phyloP scores from a whole-genome alignment of 2,113 vertebrate species.

The Rhinogobius similis region DNA sequence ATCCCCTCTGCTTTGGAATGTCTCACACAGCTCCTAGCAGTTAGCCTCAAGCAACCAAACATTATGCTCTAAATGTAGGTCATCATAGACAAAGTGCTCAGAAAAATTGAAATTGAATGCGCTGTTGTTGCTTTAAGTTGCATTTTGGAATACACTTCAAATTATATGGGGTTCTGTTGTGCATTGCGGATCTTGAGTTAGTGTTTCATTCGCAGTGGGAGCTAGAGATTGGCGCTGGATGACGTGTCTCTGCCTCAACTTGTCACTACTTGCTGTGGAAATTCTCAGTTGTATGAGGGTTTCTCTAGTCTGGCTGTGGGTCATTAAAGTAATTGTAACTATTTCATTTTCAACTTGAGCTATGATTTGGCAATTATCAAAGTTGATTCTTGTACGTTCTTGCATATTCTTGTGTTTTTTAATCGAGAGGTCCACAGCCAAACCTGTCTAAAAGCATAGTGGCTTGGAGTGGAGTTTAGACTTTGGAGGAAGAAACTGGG shows the following conservation, averaged over 20 bases:
- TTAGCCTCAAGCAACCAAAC: slow-evolving; percentile 38
- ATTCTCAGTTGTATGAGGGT: slow-evolving; percentile 1
- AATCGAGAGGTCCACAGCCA: too few species aligned
- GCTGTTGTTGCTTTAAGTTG: neutral
- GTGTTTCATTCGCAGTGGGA: neutral
- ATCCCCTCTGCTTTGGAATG: slow-evolving; percentile 29
- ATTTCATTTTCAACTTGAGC: neutral
- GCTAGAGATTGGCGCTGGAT: neutral
- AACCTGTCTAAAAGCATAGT: too few species aligned
- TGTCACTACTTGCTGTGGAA: slow-evolving; percentile 20
- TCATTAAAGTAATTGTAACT: neutral
- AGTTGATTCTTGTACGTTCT: too few species aligned
- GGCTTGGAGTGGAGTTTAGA: too few species aligned
- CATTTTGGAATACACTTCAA: neutral
- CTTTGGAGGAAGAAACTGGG: too few species aligned
- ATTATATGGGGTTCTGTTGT: neutral
- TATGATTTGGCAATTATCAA: too few species aligned
- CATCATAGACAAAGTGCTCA: slow-evolving; percentile 21
- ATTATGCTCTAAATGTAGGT: slow-evolving; percentile 45
- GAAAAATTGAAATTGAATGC: neutral
- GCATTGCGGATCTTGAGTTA: too few species aligned
- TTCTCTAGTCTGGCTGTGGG: neutral
- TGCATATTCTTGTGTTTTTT: too few species aligned
- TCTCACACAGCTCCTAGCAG: slow-evolving; percentile 37
- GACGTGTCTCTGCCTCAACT: slow-evolving; percentile 23